Percentiles rank a stretch among this genome's conserved stretches.
Evolutionary conservation across 2,888 invertebrate genomes (phyloP).

Genomic region (Epinotia brunnichana): DNA sequence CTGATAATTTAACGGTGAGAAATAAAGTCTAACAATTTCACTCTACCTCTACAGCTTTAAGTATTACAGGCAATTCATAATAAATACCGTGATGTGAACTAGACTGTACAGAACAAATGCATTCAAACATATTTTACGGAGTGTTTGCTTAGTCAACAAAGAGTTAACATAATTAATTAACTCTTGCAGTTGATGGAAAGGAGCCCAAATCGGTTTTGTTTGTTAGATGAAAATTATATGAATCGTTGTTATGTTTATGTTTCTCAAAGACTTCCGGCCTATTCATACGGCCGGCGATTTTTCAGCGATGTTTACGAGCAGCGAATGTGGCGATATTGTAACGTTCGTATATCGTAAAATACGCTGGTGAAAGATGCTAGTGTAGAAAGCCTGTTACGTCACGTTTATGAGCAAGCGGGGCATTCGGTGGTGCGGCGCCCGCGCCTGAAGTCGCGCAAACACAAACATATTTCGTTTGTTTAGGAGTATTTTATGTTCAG

Average conservation of each 20-base stretch:
- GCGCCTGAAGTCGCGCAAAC: no score
- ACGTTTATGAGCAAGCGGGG: neutral
- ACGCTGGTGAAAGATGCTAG: neutral
- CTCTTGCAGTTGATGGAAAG: slow-evolving; percentile 50
- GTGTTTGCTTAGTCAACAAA: neutral
- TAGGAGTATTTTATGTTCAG: no score
- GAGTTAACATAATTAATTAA: slow-evolving; percentile 60
- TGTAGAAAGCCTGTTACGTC: neutral
- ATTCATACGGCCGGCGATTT: neutral
- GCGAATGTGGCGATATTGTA: neutral
- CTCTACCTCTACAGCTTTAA: neutral
- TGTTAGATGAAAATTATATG: slow-evolving; percentile 50
- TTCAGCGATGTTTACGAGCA: neutral
- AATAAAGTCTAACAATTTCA: neutral
- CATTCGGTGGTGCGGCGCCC: no score
- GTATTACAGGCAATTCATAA: neutral
- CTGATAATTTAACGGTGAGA: neutral
- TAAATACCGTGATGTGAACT: neutral
- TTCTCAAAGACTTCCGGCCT: slow-evolving; percentile 42
- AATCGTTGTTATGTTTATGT: no score
- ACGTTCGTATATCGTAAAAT: neutral
- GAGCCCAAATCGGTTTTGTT: slow-evolving; percentile 51
- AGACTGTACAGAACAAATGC: neutral
- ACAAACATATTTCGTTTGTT: no score
- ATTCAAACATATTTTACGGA: neutral